Conservation (phyloP, 2,797 vertebrate species). For the Schizopygopsis malacanthus region DNA sequence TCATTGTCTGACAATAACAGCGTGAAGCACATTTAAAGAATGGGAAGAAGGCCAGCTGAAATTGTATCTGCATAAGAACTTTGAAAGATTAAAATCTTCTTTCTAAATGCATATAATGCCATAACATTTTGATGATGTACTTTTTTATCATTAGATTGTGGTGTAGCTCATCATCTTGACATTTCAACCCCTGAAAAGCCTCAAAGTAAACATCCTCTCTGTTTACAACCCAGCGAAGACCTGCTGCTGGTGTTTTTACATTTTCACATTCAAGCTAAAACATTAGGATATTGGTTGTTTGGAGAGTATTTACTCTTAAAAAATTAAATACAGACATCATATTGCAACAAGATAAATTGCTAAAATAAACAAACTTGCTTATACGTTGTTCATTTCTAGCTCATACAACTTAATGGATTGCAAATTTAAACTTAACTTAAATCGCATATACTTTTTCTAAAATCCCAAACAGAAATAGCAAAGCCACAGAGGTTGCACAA, state of each 20-base stretch:
- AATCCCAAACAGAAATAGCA: not conserved
- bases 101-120: not conserved
- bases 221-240: constrained; percentile 22
- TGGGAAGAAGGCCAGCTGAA: constrained; percentile 63
- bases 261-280: constrained; percentile 2
- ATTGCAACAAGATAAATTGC: constrained; percentile 2
- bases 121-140: constrained; percentile 12
- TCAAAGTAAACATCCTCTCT: constrained; percentile 26
- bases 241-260: constrained; percentile 31
- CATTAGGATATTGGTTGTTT: not conserved
- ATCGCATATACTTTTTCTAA: not conserved
- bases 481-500: not conserved
- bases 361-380: too few species aligned
- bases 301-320: not conserved
- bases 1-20: constrained; percentile 73
- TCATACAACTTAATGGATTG: not conserved
- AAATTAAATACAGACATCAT: constrained; percentile 13
- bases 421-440: not conserved
- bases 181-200: constrained; percentile 16
- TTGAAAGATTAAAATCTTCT: not conserved
- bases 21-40: constrained; percentile 58
- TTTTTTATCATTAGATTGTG: constrained; percentile 42
- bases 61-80: constrained; percentile 33
- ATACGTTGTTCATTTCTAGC: not conserved
- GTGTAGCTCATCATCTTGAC: constrained; percentile 15